phyloP scores from a whole-genome alignment of 2,797 vertebrate genomes.

The Coccyzus lansbergi region DNA sequence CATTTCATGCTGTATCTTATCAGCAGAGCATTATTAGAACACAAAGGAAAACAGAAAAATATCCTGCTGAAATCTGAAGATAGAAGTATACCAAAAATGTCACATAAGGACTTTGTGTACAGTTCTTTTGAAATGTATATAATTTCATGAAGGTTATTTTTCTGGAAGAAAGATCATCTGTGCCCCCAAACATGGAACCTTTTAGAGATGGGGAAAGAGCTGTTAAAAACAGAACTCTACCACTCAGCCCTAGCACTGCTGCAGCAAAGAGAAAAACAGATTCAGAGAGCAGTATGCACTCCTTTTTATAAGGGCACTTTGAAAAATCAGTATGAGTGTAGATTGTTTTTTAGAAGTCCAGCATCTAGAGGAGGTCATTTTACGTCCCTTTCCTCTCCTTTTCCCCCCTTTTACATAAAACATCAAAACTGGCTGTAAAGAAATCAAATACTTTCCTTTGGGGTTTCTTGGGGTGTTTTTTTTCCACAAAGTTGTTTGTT shows the following conservation, averaged over 20 bases:
- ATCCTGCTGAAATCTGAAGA: not conserved
- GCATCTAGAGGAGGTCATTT: not conserved
- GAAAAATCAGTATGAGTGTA: not conserved
- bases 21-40: not conserved
- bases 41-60: not conserved
- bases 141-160: not conserved
- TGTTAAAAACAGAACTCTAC: not conserved
- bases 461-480: too few species aligned
- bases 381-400: accelerated
- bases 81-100: not conserved
- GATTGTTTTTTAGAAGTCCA: not conserved
- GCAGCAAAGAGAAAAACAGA: not conserved
- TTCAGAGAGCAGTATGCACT: not conserved
- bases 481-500: too few species aligned
- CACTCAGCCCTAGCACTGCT: not conserved
- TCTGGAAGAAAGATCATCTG: not conserved
- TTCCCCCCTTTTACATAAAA: not conserved
- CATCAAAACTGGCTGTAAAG: not conserved
- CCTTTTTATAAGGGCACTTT: not conserved
- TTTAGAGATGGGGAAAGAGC: not conserved
- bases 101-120: not conserved
- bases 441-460: conserved; percentile 1
- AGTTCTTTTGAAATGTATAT: not conserved
- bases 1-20: not conserved
- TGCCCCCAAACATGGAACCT: not conserved